Evolutionary conservation across 2,113 vertebrate species (phyloP).

Genomic region (Myodes glareolus): DNA sequence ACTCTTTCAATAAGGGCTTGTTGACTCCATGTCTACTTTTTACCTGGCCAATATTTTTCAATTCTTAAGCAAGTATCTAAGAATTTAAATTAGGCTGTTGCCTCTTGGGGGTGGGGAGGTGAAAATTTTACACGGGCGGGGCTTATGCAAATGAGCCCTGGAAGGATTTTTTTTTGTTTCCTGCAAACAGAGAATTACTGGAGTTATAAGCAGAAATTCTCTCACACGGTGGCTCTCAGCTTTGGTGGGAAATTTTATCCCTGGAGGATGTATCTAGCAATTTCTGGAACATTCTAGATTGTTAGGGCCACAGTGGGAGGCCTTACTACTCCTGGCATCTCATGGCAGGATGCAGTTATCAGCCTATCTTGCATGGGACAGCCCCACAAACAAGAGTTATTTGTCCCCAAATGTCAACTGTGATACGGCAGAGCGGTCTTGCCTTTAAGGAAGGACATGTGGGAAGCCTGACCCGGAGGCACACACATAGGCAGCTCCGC

Average conservation of each 20-base stretch:
- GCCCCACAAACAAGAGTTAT: neutral
- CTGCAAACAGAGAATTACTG: no score
- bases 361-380: rapidly evolving
- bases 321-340: neutral
- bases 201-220: neutral
- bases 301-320: neutral
- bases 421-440: neutral
- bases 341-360: neutral
- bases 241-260: no score
- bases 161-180: neutral
- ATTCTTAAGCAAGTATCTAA: neutral
- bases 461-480: neutral
- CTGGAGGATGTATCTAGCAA: neutral
- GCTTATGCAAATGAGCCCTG: neutral
- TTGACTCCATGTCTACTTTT: rapidly evolving
- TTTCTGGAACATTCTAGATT: neutral
- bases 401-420: neutral
- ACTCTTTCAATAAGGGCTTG: neutral
- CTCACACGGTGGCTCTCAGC: neutral
- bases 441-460: neutral
- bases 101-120: neutral
- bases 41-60: neutral
- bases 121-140: no score
- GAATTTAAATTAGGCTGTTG: neutral
- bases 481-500: no score